Evolutionary conservation across 2,888 invertebrate species (phyloP).

Genomic region (Notodonta dromedarius): DNA sequence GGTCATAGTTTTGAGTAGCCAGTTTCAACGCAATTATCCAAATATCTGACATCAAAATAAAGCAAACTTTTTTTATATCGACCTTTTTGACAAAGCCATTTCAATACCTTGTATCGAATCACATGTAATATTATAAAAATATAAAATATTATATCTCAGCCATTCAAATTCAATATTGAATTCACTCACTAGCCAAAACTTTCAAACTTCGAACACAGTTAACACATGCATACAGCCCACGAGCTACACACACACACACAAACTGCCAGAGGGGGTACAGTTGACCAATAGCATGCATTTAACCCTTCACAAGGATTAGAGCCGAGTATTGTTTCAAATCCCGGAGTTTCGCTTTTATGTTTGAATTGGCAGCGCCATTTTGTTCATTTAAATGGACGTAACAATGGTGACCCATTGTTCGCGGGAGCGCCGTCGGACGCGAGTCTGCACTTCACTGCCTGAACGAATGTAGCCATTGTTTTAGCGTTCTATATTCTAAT

Average conservation of each 20-base stretch:
- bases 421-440: slow-evolving; percentile 58
- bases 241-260: slow-evolving; percentile 2
- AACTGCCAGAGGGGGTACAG: slow-evolving; percentile 54
- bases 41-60: too few relatives aligned
- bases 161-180: background rate
- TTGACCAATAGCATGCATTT: slow-evolving; percentile 82
- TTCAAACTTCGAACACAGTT: background rate
- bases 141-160: too few relatives aligned
- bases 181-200: background rate
- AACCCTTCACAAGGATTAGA: slow-evolving; percentile 79
- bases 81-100: too few relatives aligned
- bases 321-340: slow-evolving; percentile 77
- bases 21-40: too few relatives aligned
- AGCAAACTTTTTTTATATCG: too few relatives aligned
- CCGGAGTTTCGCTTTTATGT: slow-evolving; percentile 58
- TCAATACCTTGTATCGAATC: too few relatives aligned
- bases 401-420: slow-evolving; percentile 80
- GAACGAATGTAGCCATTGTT: slow-evolving; percentile 74
- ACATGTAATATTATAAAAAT: too few relatives aligned
- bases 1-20: too few relatives aligned
- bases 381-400: slow-evolving; percentile 83
- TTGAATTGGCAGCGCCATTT: slow-evolving; percentile 79
- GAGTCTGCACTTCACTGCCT: slow-evolving; percentile 56
- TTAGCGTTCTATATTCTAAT: slow-evolving; percentile 34
- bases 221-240: background rate